Conservation (phyloP, 2,888 invertebrate genomes). For the Agrochola lychnidis region DNA sequence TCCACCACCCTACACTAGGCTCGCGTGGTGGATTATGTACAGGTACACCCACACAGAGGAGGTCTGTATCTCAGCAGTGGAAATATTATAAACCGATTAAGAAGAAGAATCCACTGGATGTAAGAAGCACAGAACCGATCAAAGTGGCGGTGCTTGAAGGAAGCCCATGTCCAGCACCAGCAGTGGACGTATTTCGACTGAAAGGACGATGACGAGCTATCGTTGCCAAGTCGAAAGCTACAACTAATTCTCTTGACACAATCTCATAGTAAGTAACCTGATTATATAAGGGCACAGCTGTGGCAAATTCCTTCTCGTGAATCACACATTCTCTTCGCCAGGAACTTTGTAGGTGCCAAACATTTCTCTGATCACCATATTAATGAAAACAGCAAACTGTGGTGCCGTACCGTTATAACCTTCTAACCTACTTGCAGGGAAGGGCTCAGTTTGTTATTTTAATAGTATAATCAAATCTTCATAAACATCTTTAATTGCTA, state of each 20-base stretch:
- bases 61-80: not conserved
- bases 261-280: too few species aligned
- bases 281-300: not conserved
- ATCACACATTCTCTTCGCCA: slow-evolving; percentile 28
- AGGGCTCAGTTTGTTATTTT: slow-evolving; percentile 42
- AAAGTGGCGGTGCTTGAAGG: not conserved
- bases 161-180: not conserved
- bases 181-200: not conserved
- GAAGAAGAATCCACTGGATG: not conserved
- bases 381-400: slow-evolving; percentile 33
- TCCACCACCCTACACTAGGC: too few species aligned
- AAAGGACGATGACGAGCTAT: not conserved
- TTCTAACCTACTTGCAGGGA: slow-evolving; percentile 42
- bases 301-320: slow-evolving; percentile 14
- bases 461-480: slow-evolving; percentile 55
- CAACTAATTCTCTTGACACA: not conserved
- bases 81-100: not conserved
- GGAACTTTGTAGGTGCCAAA: slow-evolving; percentile 30
- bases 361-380: slow-evolving; percentile 16
- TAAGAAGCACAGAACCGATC: not conserved
- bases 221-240: not conserved
- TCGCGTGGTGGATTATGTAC: not conserved
- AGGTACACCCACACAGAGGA: not conserved
- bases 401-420: slow-evolving; percentile 35
- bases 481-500: slow-evolving; percentile 56